Conservation (phyloP, 2,797 vertebrate species). For the Ceryle rudis region DNA sequence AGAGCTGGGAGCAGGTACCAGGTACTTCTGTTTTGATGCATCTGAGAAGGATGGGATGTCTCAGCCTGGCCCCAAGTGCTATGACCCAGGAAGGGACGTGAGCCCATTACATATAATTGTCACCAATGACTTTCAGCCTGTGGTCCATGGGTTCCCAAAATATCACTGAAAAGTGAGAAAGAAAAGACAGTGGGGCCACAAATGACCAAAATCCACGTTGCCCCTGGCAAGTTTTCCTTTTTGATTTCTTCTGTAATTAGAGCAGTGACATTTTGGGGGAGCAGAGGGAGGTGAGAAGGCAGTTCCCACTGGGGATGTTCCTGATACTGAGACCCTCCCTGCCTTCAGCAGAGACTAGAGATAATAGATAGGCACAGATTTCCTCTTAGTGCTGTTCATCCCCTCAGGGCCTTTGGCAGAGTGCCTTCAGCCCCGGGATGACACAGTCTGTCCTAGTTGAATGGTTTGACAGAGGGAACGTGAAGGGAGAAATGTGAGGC, state of each 20-base stretch:
- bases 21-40: neutral
- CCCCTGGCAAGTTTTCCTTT: neutral
- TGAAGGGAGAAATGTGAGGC: slow-evolving; percentile 10
- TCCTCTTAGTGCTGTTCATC: slow-evolving; percentile 39
- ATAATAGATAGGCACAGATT: slow-evolving; percentile 59
- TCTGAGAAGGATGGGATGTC: neutral
- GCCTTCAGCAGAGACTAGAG: neutral
- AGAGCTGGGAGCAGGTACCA: neutral
- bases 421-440: neutral
- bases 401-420: slow-evolving; percentile 57
- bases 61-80: neutral
- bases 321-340: neutral
- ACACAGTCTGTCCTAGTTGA: slow-evolving; percentile 33
- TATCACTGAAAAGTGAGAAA: neutral
- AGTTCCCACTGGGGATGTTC: neutral
- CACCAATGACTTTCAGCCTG: neutral
- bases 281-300: slow-evolving; percentile 14
- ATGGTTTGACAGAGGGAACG: neutral
- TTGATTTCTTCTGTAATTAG: neutral
- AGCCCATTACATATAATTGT: neutral
- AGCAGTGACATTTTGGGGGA: slow-evolving; percentile 14
- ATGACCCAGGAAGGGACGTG: neutral
- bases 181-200: neutral
- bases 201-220: neutral
- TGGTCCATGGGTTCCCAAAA: neutral